These are phyloP conservation scores for Lasioglossum morio DNA, from an alignment of 2,888 invertebrate genomes.

Conservation along the genomic window DNA sequence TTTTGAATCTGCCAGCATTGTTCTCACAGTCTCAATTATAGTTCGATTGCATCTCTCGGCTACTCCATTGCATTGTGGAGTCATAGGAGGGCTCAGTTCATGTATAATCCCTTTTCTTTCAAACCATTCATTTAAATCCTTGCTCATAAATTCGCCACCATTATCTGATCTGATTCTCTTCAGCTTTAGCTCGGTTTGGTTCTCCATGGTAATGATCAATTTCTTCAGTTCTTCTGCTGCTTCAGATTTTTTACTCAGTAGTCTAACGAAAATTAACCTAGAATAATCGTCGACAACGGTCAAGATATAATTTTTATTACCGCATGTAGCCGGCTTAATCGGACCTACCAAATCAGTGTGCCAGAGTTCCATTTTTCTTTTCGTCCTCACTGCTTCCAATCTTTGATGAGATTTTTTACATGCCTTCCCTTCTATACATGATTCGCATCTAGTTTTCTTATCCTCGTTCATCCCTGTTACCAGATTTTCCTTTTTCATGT, in stretches of 20 bases:
- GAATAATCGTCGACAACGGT: background rate
- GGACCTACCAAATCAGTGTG: too few species aligned
- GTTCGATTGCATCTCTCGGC: constrained; percentile 34
- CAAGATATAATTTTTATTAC: too few species aligned
- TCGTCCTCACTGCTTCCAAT: too few species aligned
- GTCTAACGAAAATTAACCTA: background rate
- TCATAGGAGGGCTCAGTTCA: constrained; percentile 32
- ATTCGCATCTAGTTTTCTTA: too few species aligned
- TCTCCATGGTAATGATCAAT: background rate
- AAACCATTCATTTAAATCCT: background rate
- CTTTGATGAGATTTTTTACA: too few species aligned
- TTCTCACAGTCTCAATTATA: constrained; percentile 25
- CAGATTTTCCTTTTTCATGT: too few species aligned
- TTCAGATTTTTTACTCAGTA: background rate
- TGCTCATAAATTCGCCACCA: background rate
- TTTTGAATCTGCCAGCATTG: constrained; percentile 31
- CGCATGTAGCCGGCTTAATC: too few species aligned
- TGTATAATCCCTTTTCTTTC: constrained; percentile 20
- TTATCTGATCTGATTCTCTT: background rate
- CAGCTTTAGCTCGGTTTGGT: background rate
- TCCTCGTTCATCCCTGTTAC: too few species aligned
- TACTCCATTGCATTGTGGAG: constrained; percentile 26
- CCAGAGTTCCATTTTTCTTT: too few species aligned
- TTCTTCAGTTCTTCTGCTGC: background rate
- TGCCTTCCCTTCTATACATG: too few species aligned